These are phyloP conservation scores for Varecia variegata DNA, from an alignment of 2,797 vertebrate species.

Conservation along the genomic window DNA sequence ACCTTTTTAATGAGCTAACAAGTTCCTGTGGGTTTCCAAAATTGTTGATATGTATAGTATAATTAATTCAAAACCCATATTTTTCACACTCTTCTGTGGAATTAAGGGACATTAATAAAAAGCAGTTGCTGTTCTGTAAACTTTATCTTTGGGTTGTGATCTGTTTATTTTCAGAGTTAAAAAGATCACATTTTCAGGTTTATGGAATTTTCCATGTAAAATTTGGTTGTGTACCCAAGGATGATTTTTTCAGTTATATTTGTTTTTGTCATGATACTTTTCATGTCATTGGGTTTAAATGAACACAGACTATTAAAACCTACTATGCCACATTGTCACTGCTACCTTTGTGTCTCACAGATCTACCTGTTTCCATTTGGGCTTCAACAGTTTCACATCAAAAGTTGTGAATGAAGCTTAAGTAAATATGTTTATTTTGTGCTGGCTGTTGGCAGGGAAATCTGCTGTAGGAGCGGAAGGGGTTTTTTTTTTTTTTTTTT, in stretches of 20 bases:
- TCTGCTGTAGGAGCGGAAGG: slow-evolving; percentile 70
- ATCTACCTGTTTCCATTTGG: slow-evolving; percentile 37
- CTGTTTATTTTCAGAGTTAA: background rate
- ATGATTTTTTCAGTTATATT: background rate
- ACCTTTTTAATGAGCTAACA: background rate
- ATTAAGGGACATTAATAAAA: background rate
- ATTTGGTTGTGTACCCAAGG: background rate
- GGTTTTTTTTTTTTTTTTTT: slow-evolving; percentile 58
- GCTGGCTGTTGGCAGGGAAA: slow-evolving; percentile 65
- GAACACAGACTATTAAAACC: background rate
- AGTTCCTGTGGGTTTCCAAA: background rate
- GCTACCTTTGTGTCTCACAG: background rate
- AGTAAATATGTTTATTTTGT: slow-evolving; percentile 79
- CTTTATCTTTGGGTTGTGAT: background rate
- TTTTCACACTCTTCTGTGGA: background rate
- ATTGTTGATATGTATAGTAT: background rate
- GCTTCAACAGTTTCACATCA: slow-evolving; percentile 14
- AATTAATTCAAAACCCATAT: background rate
- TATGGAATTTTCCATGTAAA: background rate
- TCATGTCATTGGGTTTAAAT: background rate
- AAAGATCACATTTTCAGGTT: background rate
- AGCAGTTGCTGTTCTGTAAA: background rate
- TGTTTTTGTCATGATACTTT: background rate
- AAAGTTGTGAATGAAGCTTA: slow-evolving; percentile 77
- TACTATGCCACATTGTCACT: rapidly evolving